Base-by-base conservation (phyloP, 2,888 invertebrate species). In the Acronicta psi region DNA sequence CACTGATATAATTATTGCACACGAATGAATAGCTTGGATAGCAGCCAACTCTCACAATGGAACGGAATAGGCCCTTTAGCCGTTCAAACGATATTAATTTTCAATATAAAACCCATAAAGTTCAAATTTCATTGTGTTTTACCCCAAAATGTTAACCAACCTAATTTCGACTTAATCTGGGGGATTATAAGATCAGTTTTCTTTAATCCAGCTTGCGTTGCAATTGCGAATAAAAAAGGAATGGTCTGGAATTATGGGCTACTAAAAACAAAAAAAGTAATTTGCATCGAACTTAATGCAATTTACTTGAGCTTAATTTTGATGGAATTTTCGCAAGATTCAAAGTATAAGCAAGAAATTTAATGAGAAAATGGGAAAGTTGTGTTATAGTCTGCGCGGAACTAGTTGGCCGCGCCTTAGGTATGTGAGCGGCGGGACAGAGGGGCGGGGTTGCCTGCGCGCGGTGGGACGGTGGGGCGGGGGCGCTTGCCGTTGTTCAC, bases 1-100 rank as follows among this genome's bases (percentile, higher is more conserved):
- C 64, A 73, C 78, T 83, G 86, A 88, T 87, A 84, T 83, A 90
- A 88, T 86, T 90, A 89, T 86, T 81, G 84, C 85, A 78, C 77
- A 74, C 74, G 81, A 82, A 81, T 81, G 81, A 82, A 83, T 83
- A 69, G 80, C 75, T 87, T 90, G 90, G 89, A 84, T 61, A 57
- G 23, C 51, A 59, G 85, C 90, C 90, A 90, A 84, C 54, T 57
- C 60, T 72, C 67, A 69, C 74, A 70, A 59, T 50, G 41, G 51
- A 52, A 42, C 37, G 38, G 42, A 47, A 29, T 38, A 42, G 43
- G 49, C 71, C 78, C 61, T 69, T 66, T n/a, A 51, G 63, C 59
- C 59, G 68, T 62, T 59, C 68, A 70, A 74, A 64, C 67, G 59
- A 81, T 77, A 80, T 66, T 80, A 73, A 78, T 79, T 75, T 73